These are phyloP conservation scores for Neopelma chrysocephalum DNA, from an alignment of 2,797 vertebrate genomes.

Conservation along the genomic window DNA sequence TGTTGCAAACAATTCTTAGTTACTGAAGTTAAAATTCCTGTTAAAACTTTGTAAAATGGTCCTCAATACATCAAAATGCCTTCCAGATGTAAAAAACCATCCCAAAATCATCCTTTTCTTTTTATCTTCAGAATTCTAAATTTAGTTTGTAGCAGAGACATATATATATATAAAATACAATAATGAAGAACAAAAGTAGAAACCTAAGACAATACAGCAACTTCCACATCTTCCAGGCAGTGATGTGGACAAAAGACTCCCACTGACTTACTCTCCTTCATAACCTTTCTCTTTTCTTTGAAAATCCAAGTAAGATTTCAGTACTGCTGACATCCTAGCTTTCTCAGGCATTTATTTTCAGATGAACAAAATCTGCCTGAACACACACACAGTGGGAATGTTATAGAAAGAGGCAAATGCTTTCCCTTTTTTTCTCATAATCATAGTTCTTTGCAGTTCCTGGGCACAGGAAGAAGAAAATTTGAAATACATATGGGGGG, in stretches of 20 bases:
- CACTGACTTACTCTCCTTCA: not conserved
- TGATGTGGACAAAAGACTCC: not conserved
- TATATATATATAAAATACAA: not conserved
- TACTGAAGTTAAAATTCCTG: not conserved
- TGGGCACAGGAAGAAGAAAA: not conserved
- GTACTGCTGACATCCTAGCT: not conserved
- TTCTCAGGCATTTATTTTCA: not conserved
- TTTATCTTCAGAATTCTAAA: not conserved
- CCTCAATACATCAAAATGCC: not conserved
- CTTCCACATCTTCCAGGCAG: not conserved
- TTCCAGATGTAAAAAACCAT: not conserved
- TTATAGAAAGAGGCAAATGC: not conserved
- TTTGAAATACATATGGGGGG: not conserved
- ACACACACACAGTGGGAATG: not conserved
- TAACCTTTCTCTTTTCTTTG: not conserved
- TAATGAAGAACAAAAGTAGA: not conserved
- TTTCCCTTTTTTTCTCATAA: not conserved
- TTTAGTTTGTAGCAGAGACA: not conserved
- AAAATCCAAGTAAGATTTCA: conserved; percentile 5
- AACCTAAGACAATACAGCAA: not conserved
- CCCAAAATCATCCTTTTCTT: not conserved
- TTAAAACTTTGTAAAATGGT: not conserved
- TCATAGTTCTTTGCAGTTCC: not conserved
- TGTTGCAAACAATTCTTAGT: not conserved
- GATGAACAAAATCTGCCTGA: not conserved